A percentile compares a stretch with the other conserved stretches of the same genome.
Conservation (phyloP, 2,888 invertebrate genomes). For the Mimas tiliae region DNA sequence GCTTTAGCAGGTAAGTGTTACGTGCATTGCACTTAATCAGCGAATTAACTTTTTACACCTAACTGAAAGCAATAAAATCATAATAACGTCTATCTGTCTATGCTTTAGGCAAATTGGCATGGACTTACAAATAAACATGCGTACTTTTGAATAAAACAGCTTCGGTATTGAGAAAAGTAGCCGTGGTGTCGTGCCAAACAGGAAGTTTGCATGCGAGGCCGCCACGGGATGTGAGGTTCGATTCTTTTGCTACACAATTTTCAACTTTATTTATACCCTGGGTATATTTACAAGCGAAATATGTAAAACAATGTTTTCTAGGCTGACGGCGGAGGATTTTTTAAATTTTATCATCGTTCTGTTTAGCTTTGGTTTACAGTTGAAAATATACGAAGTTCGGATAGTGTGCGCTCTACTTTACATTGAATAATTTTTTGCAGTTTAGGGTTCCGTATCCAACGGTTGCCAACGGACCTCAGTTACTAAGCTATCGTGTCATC, state of each 20-base stretch:
- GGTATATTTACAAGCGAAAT: constrained; percentile 31
- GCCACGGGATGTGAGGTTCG: constrained; percentile 74
- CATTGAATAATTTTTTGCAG: neutral
- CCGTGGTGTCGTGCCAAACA: constrained; percentile 81
- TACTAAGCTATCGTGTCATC: too few relatives aligned
- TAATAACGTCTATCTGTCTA: constrained; percentile 38
- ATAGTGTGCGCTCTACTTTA: constrained; percentile 1
- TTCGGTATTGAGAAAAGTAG: constrained; percentile 71
- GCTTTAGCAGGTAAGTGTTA: too few relatives aligned
- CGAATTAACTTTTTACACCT: neutral
- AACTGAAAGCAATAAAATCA: constrained; percentile 37
- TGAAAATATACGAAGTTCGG: neutral
- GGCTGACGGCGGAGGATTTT: constrained; percentile 28
- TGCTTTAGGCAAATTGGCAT: constrained; percentile 35
- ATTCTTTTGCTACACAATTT: constrained; percentile 65
- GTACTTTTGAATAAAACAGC: constrained; percentile 48
- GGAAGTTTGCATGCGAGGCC: constrained; percentile 77
- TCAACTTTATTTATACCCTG: constrained; percentile 59
- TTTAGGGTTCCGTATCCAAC: too few relatives aligned
- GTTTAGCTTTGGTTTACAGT: constrained; percentile 13
- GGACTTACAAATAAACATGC: constrained; percentile 30
- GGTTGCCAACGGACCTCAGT: too few relatives aligned
- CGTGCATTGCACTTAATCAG: too few relatives aligned
- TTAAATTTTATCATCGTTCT: constrained; percentile 19
- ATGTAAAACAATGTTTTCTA: constrained; percentile 39